Evolutionary conservation across 2,113 vertebrate genomes (phyloP).

Genomic region (Pogonocichla stellata): DNA sequence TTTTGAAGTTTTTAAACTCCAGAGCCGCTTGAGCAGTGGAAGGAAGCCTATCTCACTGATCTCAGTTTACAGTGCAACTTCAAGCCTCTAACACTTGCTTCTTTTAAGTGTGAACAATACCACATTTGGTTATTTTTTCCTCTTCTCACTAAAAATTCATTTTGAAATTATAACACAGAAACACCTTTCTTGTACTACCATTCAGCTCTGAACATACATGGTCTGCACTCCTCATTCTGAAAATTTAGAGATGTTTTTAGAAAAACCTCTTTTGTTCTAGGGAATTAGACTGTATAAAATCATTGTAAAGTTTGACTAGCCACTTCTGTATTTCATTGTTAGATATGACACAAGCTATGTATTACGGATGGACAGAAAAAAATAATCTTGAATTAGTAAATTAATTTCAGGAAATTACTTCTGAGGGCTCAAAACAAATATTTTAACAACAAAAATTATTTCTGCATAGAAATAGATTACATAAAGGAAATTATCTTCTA

Average conservation of each 20-base stretch:
- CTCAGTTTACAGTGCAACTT: neutral
- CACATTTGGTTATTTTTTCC: neutral
- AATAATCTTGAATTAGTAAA: neutral
- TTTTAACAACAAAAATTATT: neutral
- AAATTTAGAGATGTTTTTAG: neutral
- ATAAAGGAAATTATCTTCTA: neutral
- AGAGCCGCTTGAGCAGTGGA: neutral
- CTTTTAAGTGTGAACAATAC: neutral
- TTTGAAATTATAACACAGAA: neutral
- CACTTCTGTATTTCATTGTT: neutral
- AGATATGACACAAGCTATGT: neutral
- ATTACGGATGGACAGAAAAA: accelerated
- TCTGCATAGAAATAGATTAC: neutral
- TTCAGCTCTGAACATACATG: neutral
- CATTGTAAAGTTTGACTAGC: neutral
- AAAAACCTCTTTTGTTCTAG: neutral
- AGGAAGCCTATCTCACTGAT: neutral
- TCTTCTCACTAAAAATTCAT: neutral
- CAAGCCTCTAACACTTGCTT: neutral
- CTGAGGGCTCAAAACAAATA: neutral
- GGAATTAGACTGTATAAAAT: neutral
- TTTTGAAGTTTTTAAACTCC: neutral
- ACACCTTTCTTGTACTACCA: neutral
- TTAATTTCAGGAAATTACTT: neutral
- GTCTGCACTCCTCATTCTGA: neutral